Base-by-base conservation (phyloP, 2,113 vertebrate genomes). In the Ornithorhynchus anatinus region DNA sequence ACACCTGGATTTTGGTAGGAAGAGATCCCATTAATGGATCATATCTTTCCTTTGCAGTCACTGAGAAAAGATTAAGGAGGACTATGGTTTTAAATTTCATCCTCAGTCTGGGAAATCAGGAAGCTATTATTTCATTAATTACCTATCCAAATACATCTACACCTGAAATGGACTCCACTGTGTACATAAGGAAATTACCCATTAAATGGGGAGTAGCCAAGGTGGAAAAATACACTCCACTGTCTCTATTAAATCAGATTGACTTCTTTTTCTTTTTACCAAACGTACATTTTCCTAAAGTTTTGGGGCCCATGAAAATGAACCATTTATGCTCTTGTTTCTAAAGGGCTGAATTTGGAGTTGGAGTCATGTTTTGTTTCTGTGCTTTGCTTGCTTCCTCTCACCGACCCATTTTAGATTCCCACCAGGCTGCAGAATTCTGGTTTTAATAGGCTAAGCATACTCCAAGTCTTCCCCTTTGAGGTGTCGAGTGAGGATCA, bases 121-220 rank as follows among this genome's bases (percentile, higher is more conserved):
- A 69, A 68, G 16, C 36, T 73, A 32, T 62, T 71, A 53, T 69
- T 79, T 70, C 60, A 75, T 86, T 79, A 74, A 72, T 69, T 72
- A 69, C 68, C 63, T 72, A 3, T 42, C 54, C 57, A 58, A 81
- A 82, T 71, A 75, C 10, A 36, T 48, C 39, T 50, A 6, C 3
- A 3, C 54, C 43, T 75, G 70, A 32, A 57, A 40, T 54, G 19
- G 50, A 37, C 36, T 61, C 45, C 32, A 14, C 59, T 84, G 79
- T 86, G 82, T 79, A 54, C 59, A 45, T 40, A 79, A 75, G 83
- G 81, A 81, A 84, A 81, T 84, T 27, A 71, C 25, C 50, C 1
- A 0, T 71, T 82, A 75, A 82, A 87, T 72, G 74, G 78, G 25
- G 50, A 65, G 72, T 44, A 60, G 59, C 29, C 45, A 17, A 67